A percentile compares a stretch with the other conserved stretches of the same genome.
Conservation (phyloP, 2,888 invertebrate species). For the Shargacucullia verbasci region DNA sequence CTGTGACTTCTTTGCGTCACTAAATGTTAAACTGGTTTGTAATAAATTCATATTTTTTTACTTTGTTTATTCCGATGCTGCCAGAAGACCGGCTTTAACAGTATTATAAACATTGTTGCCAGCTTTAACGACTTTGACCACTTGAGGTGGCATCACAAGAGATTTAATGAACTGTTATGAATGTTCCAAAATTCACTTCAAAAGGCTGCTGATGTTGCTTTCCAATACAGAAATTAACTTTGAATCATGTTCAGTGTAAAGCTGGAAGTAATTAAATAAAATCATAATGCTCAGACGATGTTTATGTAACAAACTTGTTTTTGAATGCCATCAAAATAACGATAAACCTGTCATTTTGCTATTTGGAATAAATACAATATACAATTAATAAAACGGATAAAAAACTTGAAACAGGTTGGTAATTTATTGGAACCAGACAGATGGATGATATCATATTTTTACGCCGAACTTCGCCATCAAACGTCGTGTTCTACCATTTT, state of each 20-base stretch:
- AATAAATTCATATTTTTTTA: too few relatives aligned
- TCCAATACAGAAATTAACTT: too few relatives aligned
- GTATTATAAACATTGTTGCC: too few relatives aligned
- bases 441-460: conserved; percentile 17
- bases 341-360: conserved; percentile 25
- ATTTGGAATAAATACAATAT: conserved; percentile 18
- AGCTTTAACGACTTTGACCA: too few relatives aligned
- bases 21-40: too few relatives aligned
- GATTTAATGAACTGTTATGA: too few relatives aligned
- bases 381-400: conserved; percentile 3
- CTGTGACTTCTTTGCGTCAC: too few relatives aligned
- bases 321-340: conserved; percentile 28
- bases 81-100: too few relatives aligned
- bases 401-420: conserved; percentile 31
- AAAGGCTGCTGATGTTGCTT: too few relatives aligned
- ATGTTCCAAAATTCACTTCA: too few relatives aligned
- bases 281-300: conserved; percentile 25
- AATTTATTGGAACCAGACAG: conserved; percentile 3
- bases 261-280: conserved; percentile 18
- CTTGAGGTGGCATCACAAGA: too few relatives aligned
- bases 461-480: conserved; percentile 3
- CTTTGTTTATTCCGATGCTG: too few relatives aligned
- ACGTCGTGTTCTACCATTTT: conserved; percentile 12
- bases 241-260: not conserved
- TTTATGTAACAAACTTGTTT: conserved; percentile 41